These are phyloP conservation scores for Drosophila nr. medialis DNA, from an alignment of 2,888 invertebrate species.

Conservation along the genomic window DNA sequence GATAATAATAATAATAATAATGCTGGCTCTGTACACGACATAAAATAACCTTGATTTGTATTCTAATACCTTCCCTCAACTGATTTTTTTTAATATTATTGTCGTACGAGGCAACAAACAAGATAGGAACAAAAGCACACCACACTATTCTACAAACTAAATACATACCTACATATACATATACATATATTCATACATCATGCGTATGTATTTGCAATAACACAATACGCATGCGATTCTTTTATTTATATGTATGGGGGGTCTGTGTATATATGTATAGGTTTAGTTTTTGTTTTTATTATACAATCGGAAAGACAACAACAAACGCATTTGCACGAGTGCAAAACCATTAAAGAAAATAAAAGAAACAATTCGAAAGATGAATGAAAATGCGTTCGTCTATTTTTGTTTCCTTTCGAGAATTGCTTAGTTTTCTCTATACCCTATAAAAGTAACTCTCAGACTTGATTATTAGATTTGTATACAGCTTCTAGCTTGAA, in stretches of 20 bases:
- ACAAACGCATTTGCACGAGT: constrained; percentile 44
- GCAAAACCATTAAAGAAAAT: constrained; percentile 43
- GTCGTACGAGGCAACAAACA: constrained; percentile 22
- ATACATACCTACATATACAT: background rate
- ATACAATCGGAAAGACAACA: constrained; percentile 21
- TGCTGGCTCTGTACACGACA: constrained; percentile 13
- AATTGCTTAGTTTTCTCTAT: constrained; percentile 5
- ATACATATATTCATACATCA: constrained; percentile 1
- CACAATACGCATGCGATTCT: constrained; percentile 20
- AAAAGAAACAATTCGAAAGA: constrained; percentile 16
- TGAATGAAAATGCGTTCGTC: constrained; percentile 44
- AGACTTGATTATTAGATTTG: background rate
- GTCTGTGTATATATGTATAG: constrained; percentile 7
- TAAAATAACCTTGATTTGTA: constrained; percentile 57
- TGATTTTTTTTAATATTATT: background rate
- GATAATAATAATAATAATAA: constrained; percentile 28
- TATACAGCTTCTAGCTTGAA: background rate
- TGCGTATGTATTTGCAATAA: constrained; percentile 31
- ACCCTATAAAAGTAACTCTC: constrained; percentile 10
- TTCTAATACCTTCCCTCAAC: constrained; percentile 9
- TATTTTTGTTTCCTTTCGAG: background rate
- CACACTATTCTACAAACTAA: constrained; percentile 31
- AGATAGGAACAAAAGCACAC: constrained; percentile 21
- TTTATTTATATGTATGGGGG: background rate
- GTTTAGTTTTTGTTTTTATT: constrained; percentile 17